Base-by-base conservation (phyloP, 2,113 vertebrate genomes). In the Ameiurus melas region DNA sequence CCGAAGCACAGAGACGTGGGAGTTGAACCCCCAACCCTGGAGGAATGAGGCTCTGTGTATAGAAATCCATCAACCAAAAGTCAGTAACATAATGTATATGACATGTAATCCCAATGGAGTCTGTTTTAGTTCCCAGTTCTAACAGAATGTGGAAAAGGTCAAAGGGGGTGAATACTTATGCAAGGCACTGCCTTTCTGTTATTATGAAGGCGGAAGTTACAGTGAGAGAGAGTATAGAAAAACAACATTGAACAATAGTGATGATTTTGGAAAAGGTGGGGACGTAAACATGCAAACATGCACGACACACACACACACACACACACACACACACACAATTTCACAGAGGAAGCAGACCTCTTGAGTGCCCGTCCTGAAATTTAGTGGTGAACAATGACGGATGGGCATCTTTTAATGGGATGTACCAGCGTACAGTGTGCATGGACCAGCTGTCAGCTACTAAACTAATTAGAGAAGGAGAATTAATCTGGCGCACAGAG, bases 401-500 rank as follows among this genome's bases (percentile, higher is more conserved):
- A 97, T 97, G 96, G 96, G 95, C 94, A 0, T 97, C 96, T 96
- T 97, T 97, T 97, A 96, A 95, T 94, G 95, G 95, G 95, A 96
- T 95, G 96, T 95, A 96, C 96, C 96, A 96, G 95, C 94, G 94
- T 95, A 96, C 95, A 95, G 94, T 95, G 94, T 95, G 95, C 94
- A 89, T 96, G 94, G 95, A 95, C 95, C 95, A 97, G 96, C 96
- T 97, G 96, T 97, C 96, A 95, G 95, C 94, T 93, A 95, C 95
- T 96, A 97, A 97, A 96, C 96, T 95, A 96, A 97, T 97, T 97
- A 97, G 95, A 97, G 96, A 95, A 95, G 95, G 95, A 95, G 96
- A 97, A 97, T 97, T 97, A 97, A 97, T 97, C 96, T 97, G 95
- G 95, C 93, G 94, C 95, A 94, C 94, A 95, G 94, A 95, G 92